Conservation (phyloP, 2,888 invertebrate genomes). For the Vannuccia rotundouncinata region DNA sequence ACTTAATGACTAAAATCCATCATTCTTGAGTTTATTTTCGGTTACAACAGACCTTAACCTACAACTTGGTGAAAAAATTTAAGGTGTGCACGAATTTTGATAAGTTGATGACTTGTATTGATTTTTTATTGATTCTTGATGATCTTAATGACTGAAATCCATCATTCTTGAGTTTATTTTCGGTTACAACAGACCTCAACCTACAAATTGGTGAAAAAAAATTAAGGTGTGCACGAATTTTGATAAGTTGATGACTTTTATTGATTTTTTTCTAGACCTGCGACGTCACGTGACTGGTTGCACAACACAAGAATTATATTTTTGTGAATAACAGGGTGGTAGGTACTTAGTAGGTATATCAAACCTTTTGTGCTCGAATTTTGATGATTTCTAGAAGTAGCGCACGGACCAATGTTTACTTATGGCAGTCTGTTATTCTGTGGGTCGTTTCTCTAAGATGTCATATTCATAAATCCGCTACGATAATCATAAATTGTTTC, state of each 20-base stretch:
- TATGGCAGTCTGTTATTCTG: too few species aligned
- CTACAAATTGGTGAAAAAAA: background rate
- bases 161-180: background rate
- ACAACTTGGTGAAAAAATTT: background rate
- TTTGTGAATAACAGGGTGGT: background rate
- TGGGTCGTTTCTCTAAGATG: too few species aligned
- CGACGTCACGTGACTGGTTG: background rate
- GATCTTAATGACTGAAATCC: background rate
- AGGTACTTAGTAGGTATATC: background rate
- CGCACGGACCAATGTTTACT: too few species aligned
- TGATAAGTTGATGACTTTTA: background rate
- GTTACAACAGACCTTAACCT: background rate
- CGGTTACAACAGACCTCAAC: background rate
- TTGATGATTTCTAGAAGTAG: too few species aligned
- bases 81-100: background rate
- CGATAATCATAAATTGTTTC: too few species aligned
- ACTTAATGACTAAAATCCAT: background rate
- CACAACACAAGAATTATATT: background rate
- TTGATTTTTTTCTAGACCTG: background rate
- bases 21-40: background rate
- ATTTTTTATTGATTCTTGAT: background rate
- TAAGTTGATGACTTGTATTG: background rate
- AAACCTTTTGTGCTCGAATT: background rate
- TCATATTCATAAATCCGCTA: too few species aligned
- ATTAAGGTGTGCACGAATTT: background rate